Conservation (phyloP, 2,888 invertebrate species). For the Drosophila kokeensis region DNA sequence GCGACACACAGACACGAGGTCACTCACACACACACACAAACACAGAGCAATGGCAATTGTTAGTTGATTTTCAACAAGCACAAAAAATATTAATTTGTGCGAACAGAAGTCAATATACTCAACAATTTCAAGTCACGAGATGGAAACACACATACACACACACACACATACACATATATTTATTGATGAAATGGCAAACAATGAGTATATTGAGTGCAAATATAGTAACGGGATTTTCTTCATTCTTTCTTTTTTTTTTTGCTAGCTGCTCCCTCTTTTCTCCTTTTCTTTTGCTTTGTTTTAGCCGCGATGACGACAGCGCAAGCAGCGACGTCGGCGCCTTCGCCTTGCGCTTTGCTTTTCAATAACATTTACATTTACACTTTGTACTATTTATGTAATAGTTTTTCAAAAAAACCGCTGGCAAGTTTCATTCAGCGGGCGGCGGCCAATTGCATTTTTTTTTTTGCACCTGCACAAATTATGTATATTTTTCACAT, state of each 20-base stretch:
- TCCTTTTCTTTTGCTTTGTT: conserved; percentile 40
- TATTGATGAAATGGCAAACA: conserved; percentile 49
- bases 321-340: conserved; percentile 63
- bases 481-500: conserved; percentile 60
- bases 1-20: conserved; percentile 76
- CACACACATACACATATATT: conserved; percentile 14
- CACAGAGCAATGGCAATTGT: conserved; percentile 56
- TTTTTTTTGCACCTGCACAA: conserved; percentile 47
- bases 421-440: conserved; percentile 53
- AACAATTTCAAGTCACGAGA: conserved; percentile 67
- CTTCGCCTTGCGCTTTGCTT: conserved; percentile 69
- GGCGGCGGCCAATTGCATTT: conserved; percentile 30
- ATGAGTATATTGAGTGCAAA: conserved; percentile 59
- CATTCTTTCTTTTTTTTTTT: conserved; percentile 4
- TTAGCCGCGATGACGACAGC: conserved; percentile 77
- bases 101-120: conserved; percentile 64
- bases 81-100: conserved; percentile 59
- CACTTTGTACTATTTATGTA: conserved; percentile 77
- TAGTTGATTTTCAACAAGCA: conserved; percentile 65
- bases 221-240: conserved; percentile 59
- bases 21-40: conserved; percentile 63
- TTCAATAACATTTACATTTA: conserved; percentile 80
- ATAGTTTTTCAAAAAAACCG: conserved; percentile 70
- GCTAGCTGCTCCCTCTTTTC: conserved; percentile 60
- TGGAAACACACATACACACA: conserved; percentile 28